These are phyloP conservation scores for Cotesia vestalis DNA, from an alignment of 1,140 invertebrate genomes.

Conservation along the genomic window DNA sequence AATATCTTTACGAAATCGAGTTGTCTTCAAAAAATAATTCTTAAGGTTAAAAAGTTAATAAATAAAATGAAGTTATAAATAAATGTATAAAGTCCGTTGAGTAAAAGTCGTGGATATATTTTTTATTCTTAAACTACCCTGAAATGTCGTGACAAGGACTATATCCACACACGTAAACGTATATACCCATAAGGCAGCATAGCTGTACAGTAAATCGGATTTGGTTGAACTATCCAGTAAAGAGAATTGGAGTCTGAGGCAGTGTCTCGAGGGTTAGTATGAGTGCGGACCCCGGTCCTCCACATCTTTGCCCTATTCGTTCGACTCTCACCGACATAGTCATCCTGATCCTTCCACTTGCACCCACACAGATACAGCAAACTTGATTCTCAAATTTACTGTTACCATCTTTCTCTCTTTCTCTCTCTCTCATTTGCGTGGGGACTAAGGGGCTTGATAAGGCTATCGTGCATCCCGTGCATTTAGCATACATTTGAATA, in stretches of 20 bases:
- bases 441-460: slow-evolving; percentile 53
- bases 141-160: neutral
- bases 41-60: no score
- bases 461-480: slow-evolving; percentile 63
- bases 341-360: neutral
- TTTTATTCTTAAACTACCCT: slow-evolving; percentile 9
- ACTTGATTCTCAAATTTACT: slow-evolving; percentile 8
- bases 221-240: slow-evolving; percentile 5
- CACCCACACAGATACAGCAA: neutral
- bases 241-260: slow-evolving; percentile 5
- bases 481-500: slow-evolving; percentile 69
- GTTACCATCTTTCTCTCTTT: neutral
- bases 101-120: neutral
- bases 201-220: slow-evolving; percentile 18
- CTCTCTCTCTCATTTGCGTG: neutral
- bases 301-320: neutral
- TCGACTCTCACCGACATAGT: neutral
- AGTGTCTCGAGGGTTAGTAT: slow-evolving; percentile 6
- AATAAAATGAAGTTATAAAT: no score
- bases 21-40: no score
- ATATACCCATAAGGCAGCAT: neutral
- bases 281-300: neutral
- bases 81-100: no score
- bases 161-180: neutral
- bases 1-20: no score